phyloP scores from a whole-genome alignment of 2,888 invertebrate genomes.

The Epirrita christyi region DNA sequence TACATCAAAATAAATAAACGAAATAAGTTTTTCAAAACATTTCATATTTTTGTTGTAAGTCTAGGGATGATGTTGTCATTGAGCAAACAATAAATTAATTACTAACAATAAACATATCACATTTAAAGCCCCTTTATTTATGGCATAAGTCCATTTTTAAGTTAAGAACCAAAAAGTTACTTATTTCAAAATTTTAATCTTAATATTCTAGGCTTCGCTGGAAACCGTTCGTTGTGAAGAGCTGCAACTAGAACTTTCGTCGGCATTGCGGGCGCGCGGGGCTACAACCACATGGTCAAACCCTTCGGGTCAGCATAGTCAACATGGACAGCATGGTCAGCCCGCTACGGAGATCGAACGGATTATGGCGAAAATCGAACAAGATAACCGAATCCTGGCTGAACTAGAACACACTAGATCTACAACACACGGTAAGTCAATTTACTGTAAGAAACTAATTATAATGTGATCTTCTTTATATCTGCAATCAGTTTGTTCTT shows the following conservation, averaged over 20 bases:
- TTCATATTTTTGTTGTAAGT: no score
- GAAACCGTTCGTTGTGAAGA: slow-evolving; percentile 93
- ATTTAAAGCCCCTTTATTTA: no score
- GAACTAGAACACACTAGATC: slow-evolving; percentile 94
- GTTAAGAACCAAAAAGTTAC: no score
- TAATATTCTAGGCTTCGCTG: slow-evolving; percentile 81
- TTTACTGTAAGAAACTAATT: no score
- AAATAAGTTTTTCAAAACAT: no score
- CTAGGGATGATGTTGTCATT: no score
- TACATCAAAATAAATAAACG: no score
- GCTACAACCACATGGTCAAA: slow-evolving; percentile 70
- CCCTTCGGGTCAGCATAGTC: slow-evolving; percentile 53
- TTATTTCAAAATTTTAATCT: no score
- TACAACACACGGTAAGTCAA: slow-evolving; percentile 84
- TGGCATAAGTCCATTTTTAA: no score
- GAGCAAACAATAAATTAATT: no score
- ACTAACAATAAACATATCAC: no score
- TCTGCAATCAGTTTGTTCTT: slow-evolving; percentile 22
- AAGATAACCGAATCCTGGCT: slow-evolving; percentile 94
- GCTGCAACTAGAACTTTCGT: slow-evolving; percentile 93
- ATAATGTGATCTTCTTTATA: no score
- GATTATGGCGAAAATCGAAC: slow-evolving; percentile 98
- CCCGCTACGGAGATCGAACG: slow-evolving; percentile 93
- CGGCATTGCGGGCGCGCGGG: slow-evolving; percentile 85
- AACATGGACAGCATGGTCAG: slow-evolving; percentile 43